Percentiles rank a stretch among this genome's conserved stretches.
Conservation (phyloP, 37 sponge, comb jelly and placozoan species). For the Aplysina aerophoba region DNA sequence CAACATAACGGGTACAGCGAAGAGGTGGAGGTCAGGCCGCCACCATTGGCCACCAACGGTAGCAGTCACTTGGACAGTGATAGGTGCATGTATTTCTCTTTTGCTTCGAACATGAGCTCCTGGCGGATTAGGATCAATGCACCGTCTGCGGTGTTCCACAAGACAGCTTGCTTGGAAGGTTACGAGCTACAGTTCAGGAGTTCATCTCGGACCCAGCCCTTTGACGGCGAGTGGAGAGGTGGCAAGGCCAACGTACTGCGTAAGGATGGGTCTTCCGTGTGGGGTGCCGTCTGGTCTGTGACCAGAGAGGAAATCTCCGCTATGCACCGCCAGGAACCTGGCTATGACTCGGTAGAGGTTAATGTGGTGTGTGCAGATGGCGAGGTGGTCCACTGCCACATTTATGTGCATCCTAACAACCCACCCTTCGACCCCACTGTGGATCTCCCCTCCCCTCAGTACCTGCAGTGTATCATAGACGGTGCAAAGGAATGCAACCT, state of each 20-base stretch:
- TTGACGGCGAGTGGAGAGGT: conserved; percentile 12
- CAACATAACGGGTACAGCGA: conserved; percentile 39
- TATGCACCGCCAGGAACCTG: conserved; percentile 19
- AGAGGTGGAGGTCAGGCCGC: background rate
- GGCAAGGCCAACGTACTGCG: conserved; percentile 20
- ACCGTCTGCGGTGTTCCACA: conserved; percentile 30
- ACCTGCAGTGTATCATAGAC: conserved; percentile 12
- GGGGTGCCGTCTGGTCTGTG: conserved; percentile 38
- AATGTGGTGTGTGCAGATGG: background rate
- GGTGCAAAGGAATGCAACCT: conserved; percentile 34
- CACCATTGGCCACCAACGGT: no score
- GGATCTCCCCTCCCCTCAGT: conserved; percentile 33
- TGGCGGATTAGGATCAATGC: conserved; percentile 22
- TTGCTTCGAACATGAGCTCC: conserved; percentile 33
- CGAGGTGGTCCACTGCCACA: background rate
- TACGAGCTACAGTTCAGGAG: conserved; percentile 28
- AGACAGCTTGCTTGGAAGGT: background rate
- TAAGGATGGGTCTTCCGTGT: background rate
- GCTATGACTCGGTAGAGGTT: background rate
- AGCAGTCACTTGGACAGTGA: no score
- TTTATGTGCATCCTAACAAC: background rate
- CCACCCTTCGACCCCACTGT: background rate
- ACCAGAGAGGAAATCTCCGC: background rate
- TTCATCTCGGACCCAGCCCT: background rate
- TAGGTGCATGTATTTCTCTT: conserved; percentile 35